Base-by-base conservation (phyloP, 1,140 invertebrate genomes). In the Chionoecetes opilio region DNA sequence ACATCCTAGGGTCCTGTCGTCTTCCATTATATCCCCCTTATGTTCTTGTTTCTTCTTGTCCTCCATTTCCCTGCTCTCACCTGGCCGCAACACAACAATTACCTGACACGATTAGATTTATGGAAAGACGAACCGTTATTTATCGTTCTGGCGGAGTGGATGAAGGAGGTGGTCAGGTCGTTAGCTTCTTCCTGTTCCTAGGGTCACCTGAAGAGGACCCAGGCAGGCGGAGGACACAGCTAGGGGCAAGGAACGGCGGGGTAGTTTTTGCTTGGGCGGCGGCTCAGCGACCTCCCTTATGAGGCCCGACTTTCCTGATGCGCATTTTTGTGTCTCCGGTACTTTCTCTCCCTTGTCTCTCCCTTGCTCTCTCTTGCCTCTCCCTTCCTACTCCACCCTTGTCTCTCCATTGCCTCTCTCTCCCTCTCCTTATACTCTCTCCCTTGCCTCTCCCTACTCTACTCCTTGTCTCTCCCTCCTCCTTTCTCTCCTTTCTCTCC, bases 201-300 rank as follows among this genome's bases (percentile, higher is more conserved):
- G 21, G 63, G 63, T 75, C 63, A 75, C 63, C 63, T 75, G 63
- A 75, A 75, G 63, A 75, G n/a, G 46, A 53, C 46, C 46, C 63
- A 21, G n/a, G 11, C 21, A 11, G 63, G 63, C 21, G 63, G 63
- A 75, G 63, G 63, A 75, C 46, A 53, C 0, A 17, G 46, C 46
- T 14, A 53, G 46, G 46, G 46, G 46, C 46, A 53, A 53, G 46
- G 46, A 53, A 53, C 46, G 46, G 46, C 46, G 63, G 63, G n/a
- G 63, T 26, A 75, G 63, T 75, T 75, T 75, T 75, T 75, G 63
- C 63, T n/a, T 2, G 63, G 63, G 63, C 63, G 63, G 63, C 26
- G 63, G 63, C 63, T 17, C n/a, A n/a, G 63, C 63, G n/a, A 6
- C 21, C 63, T 75, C n/a, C 63, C 63, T 75, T 75, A 75, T 75